Evolutionary conservation across 1,140 invertebrate species (phyloP).

Genomic region (Heliconius himera): DNA sequence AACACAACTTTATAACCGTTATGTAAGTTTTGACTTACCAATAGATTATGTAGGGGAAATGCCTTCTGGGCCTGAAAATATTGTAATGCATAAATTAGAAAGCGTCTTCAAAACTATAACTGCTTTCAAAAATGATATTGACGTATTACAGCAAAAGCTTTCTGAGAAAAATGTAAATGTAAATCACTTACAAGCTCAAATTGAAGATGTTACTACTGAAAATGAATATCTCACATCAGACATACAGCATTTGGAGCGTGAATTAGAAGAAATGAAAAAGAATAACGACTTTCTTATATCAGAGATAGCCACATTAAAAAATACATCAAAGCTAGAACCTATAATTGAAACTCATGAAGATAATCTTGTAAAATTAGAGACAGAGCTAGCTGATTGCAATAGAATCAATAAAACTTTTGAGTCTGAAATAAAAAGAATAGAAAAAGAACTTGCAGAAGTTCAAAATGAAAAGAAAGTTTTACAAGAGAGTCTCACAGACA

Average conservation of each 20-base stretch:
- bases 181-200: conserved; percentile 70
- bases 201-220: conserved; percentile 78
- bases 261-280: conserved; percentile 84
- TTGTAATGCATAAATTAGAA: conserved; percentile 68
- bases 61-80: conserved; percentile 64
- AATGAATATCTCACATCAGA: conserved; percentile 83
- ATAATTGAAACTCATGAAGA: conserved; percentile 87
- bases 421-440: conserved; percentile 74
- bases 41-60: conserved; percentile 75
- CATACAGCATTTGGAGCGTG: conserved; percentile 83
- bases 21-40: conserved; percentile 75
- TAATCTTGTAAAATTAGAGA: conserved; percentile 83
- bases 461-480: conserved; percentile 73
- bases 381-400: conserved; percentile 82
- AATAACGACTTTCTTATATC: conserved; percentile 85
- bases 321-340: conserved; percentile 84
- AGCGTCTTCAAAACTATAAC: conserved; percentile 69
- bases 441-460: conserved; percentile 68
- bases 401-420: conserved; percentile 79
- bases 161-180: conserved; percentile 69
- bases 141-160: conserved; percentile 63
- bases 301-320: conserved; percentile 83
- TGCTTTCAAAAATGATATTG: conserved; percentile 73
- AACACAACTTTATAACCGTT: conserved; percentile 78
- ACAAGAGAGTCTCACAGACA: conserved; percentile 65